phyloP scores from a whole-genome alignment of 2,113 vertebrate genomes.

The Entomyzon cyanotis region DNA sequence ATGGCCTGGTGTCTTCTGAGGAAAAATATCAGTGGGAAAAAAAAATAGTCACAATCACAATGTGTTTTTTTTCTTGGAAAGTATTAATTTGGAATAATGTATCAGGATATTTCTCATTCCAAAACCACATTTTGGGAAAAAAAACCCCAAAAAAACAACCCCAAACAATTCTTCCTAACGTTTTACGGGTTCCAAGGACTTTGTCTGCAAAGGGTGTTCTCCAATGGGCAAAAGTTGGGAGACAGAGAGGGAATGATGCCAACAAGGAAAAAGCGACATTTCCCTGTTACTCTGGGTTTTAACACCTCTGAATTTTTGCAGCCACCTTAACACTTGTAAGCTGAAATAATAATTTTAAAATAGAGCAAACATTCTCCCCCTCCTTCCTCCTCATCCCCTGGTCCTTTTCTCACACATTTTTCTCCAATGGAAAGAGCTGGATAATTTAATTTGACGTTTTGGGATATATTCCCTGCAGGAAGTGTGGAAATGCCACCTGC shows the following conservation, averaged over 20 bases:
- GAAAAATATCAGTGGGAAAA: neutral
- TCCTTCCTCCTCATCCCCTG: neutral
- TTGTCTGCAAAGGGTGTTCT: neutral
- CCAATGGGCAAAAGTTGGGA: neutral
- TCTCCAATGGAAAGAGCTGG: neutral
- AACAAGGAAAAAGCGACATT: neutral
- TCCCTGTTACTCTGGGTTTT: neutral
- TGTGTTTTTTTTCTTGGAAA: neutral
- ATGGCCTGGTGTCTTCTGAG: neutral
- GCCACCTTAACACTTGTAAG: neutral
- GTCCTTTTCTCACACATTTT: neutral
- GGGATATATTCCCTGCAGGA: slow-evolving; percentile 32
- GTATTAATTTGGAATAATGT: neutral
- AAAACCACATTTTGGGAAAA: neutral
- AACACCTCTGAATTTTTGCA: neutral
- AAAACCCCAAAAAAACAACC: too few relatives aligned
- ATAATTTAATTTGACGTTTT: slow-evolving; percentile 9
- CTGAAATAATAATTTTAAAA: slow-evolving; percentile 1
- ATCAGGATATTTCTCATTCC: neutral
- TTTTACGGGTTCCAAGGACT: neutral
- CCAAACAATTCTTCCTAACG: neutral
- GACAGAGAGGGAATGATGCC: neutral
- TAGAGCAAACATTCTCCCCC: neutral
- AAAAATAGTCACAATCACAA: neutral
- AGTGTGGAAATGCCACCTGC: slow-evolving; percentile 48